These are phyloP conservation scores for Polyploca ridens DNA, from an alignment of 2,888 invertebrate genomes.

Conservation along the genomic window DNA sequence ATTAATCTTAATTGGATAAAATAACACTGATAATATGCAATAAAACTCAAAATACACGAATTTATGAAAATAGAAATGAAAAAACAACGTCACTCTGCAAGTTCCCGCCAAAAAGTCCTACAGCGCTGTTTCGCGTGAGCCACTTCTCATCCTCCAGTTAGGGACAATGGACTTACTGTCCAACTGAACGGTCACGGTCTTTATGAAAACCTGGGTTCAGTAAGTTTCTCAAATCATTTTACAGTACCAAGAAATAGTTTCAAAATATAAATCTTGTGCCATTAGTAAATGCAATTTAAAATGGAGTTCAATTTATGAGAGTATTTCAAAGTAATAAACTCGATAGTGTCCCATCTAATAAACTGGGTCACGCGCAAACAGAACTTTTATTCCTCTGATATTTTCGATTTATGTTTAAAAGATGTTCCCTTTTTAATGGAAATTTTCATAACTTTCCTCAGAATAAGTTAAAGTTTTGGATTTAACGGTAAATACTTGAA, in stretches of 20 bases:
- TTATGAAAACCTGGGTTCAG: too few species aligned
- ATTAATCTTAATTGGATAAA: too few species aligned
- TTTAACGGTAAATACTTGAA: neutral
- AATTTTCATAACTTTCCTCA: neutral
- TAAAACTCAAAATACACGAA: too few species aligned
- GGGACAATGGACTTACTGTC: too few species aligned
- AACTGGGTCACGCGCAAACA: neutral
- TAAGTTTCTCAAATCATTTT: too few species aligned
- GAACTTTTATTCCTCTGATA: neutral
- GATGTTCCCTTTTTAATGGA: neutral
- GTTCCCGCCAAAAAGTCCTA: too few species aligned
- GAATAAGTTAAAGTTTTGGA: neutral
- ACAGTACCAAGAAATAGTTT: neutral
- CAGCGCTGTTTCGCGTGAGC: too few species aligned
- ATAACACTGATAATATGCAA: too few species aligned
- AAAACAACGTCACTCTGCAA: too few species aligned
- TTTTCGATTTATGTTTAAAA: conserved; percentile 1
- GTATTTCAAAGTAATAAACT: conserved; percentile 2
- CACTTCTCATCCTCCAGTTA: too few species aligned
- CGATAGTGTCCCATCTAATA: neutral
- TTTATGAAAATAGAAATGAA: too few species aligned
- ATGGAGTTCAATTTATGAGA: neutral
- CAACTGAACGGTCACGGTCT: too few species aligned
- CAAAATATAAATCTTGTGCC: neutral
- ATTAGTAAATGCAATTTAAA: neutral